A percentile compares a stretch with the other conserved stretches of the same genome.
Evolutionary conservation across 2,797 vertebrate species (phyloP).

Genomic region (Rousettus madagascariensis): DNA sequence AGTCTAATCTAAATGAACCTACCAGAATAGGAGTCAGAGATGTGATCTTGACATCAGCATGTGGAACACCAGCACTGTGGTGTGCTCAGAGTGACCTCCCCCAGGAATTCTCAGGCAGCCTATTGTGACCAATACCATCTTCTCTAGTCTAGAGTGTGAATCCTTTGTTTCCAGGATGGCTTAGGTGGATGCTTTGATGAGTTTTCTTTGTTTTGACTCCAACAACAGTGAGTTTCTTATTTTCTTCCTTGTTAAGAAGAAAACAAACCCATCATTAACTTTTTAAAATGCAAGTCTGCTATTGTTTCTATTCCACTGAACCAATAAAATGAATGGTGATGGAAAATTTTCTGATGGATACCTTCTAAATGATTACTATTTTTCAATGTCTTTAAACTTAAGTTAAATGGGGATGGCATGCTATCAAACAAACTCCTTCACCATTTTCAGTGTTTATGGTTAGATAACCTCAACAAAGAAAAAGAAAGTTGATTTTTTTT

Average conservation of each 20-base stretch:
- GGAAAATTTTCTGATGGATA: slow-evolving; percentile 48
- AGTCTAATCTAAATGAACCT: neutral
- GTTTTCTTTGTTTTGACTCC: slow-evolving; percentile 60
- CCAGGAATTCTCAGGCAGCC: neutral
- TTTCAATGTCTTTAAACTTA: slow-evolving; percentile 42
- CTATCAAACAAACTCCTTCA: slow-evolving; percentile 3
- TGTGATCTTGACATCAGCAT: neutral
- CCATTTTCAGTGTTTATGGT: slow-evolving; percentile 40
- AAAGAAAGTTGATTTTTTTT: neutral
- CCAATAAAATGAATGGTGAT: slow-evolving; percentile 55
- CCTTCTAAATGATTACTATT: slow-evolving; percentile 30
- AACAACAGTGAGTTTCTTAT: neutral
- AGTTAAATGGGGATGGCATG: neutral
- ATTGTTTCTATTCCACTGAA: slow-evolving; percentile 40
- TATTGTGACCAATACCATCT: neutral
- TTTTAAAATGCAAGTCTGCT: slow-evolving; percentile 14
- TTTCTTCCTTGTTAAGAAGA: slow-evolving; percentile 15
- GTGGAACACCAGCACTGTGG: neutral
- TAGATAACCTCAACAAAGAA: slow-evolving; percentile 22
- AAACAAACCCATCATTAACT: slow-evolving; percentile 51
- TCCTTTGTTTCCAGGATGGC: slow-evolving; percentile 16
- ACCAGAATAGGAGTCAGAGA: neutral
- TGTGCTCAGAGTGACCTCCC: neutral
- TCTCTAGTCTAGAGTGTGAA: neutral
- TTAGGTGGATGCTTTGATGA: slow-evolving; percentile 45